Conservation (phyloP, 2,113 vertebrate genomes). For the Tapirus terrestris region DNA sequence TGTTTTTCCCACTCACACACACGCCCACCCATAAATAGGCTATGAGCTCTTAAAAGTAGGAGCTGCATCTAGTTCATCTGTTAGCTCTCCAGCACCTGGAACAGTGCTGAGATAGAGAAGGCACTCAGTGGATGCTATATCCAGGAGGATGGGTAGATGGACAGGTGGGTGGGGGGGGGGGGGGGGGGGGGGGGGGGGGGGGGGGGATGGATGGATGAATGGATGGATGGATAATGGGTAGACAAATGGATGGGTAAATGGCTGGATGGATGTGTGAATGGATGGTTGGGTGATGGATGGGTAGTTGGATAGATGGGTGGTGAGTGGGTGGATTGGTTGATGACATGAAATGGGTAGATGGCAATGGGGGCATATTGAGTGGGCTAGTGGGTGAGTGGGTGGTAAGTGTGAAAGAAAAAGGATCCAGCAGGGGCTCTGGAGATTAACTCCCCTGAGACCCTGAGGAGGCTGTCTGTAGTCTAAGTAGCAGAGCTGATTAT, state of each 20-base stretch:
- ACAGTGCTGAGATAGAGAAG: not conserved
- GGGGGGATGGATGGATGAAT: too few species aligned
- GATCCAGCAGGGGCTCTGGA: not conserved
- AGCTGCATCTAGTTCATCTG: not conserved
- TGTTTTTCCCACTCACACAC: not conserved
- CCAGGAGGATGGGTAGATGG: not conserved
- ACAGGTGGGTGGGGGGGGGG: too few species aligned
- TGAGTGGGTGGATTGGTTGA: not conserved
- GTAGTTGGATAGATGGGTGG: not conserved
- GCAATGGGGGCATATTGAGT: not conserved
- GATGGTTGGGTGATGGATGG: not conserved
- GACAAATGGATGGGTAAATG: not conserved
- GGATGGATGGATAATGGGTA: not conserved
- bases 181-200: too few species aligned
- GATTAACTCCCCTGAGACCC: not conserved
- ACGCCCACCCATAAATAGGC: not conserved
- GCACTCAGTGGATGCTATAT: not conserved
- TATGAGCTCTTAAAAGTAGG: not conserved
- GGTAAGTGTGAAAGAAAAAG: not conserved
- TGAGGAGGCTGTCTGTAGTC: not conserved
- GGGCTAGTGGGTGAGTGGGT: not conserved
- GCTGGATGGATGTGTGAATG: not conserved
- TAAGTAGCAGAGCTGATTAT: not conserved
- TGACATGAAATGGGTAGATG: not conserved
- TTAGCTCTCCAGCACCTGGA: not conserved